Evolutionary conservation across 2,113 vertebrate species (phyloP).

Genomic region (Podarcis cretensis): DNA sequence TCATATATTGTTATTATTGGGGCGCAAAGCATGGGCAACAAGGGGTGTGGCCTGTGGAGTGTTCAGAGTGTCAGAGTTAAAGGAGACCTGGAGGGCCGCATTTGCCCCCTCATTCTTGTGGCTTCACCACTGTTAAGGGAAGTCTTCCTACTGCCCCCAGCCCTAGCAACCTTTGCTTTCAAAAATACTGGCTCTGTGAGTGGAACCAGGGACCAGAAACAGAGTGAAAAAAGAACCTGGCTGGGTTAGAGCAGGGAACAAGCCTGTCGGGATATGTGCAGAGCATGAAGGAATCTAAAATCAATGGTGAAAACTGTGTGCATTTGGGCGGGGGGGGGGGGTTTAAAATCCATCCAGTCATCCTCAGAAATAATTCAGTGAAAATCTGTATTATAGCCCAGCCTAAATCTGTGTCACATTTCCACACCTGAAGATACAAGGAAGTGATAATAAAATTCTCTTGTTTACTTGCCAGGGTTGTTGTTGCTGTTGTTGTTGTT

Average conservation of each 20-base stretch:
- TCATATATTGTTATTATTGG: no score
- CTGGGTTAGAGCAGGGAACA: background rate
- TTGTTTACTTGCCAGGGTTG: background rate
- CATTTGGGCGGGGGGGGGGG: no score
- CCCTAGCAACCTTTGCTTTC: background rate
- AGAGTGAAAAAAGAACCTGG: background rate
- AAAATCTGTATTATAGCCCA: background rate
- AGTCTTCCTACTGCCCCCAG: background rate
- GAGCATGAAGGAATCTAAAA: background rate
- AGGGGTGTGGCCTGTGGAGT: no score
- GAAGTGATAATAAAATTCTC: background rate
- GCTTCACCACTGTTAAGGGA: no score
- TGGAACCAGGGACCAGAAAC: background rate
- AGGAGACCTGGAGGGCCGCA: no score
- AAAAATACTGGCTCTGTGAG: background rate
- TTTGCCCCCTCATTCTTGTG: no score
- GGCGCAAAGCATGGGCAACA: no score
- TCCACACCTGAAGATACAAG: background rate
- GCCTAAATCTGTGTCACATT: background rate
- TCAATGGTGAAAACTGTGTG: background rate
- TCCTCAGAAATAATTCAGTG: background rate
- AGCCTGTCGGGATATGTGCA: background rate
- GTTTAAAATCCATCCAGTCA: background rate
- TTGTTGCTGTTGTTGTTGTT: no score
- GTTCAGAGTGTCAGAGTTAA: no score